These are phyloP conservation scores for Willowsia nigromaculata DNA, from an alignment of 2,888 invertebrate species.

Conservation along the genomic window DNA sequence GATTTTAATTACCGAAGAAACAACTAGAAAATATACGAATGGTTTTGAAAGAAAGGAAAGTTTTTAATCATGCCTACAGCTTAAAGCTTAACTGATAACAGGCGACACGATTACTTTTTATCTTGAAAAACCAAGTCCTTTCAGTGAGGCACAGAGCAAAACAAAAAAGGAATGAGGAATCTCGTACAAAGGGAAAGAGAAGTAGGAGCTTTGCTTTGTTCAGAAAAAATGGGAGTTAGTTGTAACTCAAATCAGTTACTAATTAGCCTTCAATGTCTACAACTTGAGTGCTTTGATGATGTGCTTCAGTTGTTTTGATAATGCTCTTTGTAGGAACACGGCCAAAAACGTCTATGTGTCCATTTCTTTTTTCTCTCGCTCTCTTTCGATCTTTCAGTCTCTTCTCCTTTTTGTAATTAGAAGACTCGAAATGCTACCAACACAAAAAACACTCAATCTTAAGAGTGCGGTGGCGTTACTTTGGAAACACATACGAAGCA, in stretches of 20 bases:
- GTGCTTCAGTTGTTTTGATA: slow-evolving; percentile 44
- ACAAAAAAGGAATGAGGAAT: background rate
- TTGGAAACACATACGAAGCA: background rate
- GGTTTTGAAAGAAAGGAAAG: background rate
- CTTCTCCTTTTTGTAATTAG: slow-evolving; percentile 30
- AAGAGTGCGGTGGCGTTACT: background rate
- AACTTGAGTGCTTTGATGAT: slow-evolving; percentile 47
- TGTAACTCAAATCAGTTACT: slow-evolving; percentile 46
- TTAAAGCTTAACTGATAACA: background rate
- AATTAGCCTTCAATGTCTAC: slow-evolving; percentile 58
- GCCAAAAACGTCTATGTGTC: slow-evolving; percentile 18
- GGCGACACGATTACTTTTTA: background rate
- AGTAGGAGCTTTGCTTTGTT: background rate
- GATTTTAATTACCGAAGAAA: background rate
- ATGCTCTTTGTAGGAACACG: slow-evolving; percentile 55
- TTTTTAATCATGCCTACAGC: background rate
- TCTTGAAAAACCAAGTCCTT: background rate
- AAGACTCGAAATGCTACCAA: background rate
- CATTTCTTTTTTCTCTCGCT: background rate
- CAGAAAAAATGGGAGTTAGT: background rate
- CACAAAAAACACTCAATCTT: background rate
- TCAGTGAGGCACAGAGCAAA: background rate
- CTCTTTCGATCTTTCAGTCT: background rate
- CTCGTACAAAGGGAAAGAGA: background rate
- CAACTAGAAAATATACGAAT: background rate